Evolutionary conservation across 2,113 vertebrate genomes (phyloP), one percentile per base, ranked within the genome.

Genomic region (Mus pahari): DNA sequence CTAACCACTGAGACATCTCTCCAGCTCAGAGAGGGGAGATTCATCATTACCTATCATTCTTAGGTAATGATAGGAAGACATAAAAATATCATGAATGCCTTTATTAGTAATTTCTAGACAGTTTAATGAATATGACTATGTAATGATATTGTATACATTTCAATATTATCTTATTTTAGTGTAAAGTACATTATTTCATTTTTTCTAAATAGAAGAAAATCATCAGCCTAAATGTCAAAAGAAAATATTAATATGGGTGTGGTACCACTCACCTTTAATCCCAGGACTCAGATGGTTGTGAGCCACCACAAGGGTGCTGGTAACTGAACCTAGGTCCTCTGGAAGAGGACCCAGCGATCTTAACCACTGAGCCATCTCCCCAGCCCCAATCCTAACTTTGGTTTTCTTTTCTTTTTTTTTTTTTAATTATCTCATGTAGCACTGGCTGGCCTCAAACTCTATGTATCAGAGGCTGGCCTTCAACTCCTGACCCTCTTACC

Each of bases 161-260:
- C 31, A 88, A 83, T n/a, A 31, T 64, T 64, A 39, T 91, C 14
- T 60, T 77, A 68, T 87, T 90, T 75, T 92, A 96, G 78, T 87
- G 22, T 88, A 50, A 94, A 96, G 91, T 62, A 62, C 6, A 78
- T 79, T 33, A 70, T 92, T 94, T 94, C 0, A n/a, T 93, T 95
- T 1, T 74, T 6, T 74, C 53, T 92, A 88, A 82, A 36, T 66
- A 88, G 81, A 96, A 88, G 70, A 75, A 90, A 94, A 93, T 75
- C 58, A 84, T 73, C n/a, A 77, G 48, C 39, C 70, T 74, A 62
- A 90, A 92, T 36, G 82, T 50, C 68, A 78, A 79, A 87, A 92
- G 68, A 66, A 83, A 94, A 91, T 62, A 71, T 33, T 77, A 42
- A 22, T 6, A 12, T 82, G 79, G 33, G n/a, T 83, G 24, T 83